Evolutionary conservation across 2,113 vertebrate species (phyloP).

Genomic region (Zosterops lateralis): DNA sequence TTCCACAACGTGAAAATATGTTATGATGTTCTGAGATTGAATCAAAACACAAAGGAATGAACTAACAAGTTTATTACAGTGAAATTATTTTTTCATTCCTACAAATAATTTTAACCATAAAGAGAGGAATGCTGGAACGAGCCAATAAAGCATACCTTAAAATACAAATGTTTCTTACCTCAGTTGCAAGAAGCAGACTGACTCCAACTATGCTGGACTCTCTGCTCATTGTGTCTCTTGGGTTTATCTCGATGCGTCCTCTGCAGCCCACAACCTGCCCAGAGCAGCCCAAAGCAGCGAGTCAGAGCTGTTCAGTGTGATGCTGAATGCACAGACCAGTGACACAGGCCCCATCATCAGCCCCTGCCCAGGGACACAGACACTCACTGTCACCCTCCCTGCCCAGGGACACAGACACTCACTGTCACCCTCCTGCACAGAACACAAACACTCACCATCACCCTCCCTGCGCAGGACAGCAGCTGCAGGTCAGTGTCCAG

Average conservation of each 20-base stretch:
- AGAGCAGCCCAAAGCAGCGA: background rate
- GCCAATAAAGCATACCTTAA: background rate
- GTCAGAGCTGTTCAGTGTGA: rapidly evolving
- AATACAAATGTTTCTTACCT: slow-evolving; percentile 69
- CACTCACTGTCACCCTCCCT: slow-evolving; percentile 71
- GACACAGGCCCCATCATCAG: slow-evolving; percentile 39
- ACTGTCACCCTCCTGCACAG: too few species aligned
- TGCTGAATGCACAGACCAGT: background rate
- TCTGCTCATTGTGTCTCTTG: slow-evolving; percentile 86
- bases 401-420: slow-evolving; percentile 33
- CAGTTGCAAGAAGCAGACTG: slow-evolving; percentile 69
- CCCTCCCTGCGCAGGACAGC: slow-evolving; percentile 77
- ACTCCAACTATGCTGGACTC: slow-evolving; percentile 87
- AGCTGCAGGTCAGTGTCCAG: slow-evolving; percentile 86
- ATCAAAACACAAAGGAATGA: background rate
- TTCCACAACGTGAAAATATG: background rate
- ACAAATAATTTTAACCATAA: background rate
- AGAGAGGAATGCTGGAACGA: background rate
- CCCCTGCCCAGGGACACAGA: slow-evolving; percentile 23
- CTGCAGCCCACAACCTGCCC: slow-evolving; percentile 86
- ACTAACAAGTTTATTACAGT: background rate
- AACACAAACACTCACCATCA: slow-evolving; percentile 60
- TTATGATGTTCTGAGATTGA: background rate
- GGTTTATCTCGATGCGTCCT: slow-evolving; percentile 86
- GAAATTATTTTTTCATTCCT: background rate